Percentiles rank a stretch among this genome's conserved stretches.
phyloP scores from a whole-genome alignment of 2,888 invertebrate genomes.

The Dynastes grantii region DNA sequence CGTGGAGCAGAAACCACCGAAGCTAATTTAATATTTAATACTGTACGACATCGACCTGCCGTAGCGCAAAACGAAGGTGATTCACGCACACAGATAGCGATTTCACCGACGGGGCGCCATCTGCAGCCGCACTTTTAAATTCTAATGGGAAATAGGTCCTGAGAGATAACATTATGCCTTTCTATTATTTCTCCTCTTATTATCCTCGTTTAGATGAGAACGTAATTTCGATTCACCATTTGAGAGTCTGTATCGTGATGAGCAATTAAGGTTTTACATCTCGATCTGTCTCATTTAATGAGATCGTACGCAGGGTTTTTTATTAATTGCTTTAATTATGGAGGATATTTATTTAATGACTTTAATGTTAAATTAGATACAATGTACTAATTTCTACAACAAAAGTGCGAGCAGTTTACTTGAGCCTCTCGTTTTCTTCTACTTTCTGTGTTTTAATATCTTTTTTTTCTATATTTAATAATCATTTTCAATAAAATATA shows the following conservation, averaged over 20 bases:
- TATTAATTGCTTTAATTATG: background rate
- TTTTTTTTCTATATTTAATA: too few relatives aligned
- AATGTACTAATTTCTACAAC: too few relatives aligned
- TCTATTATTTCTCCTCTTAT: slow-evolving; percentile 35
- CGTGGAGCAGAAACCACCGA: slow-evolving; percentile 31
- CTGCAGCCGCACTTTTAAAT: slow-evolving; percentile 32
- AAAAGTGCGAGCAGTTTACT: too few relatives aligned
- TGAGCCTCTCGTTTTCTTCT: too few relatives aligned
- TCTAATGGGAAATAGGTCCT: slow-evolving; percentile 37
- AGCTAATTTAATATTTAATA: slow-evolving; percentile 39
- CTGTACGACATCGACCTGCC: slow-evolving; percentile 19
- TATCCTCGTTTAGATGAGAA: slow-evolving; percentile 36
- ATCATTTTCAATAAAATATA: too few relatives aligned
- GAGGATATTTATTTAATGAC: too few relatives aligned
- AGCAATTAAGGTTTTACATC: slow-evolving; percentile 39
- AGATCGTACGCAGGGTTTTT: background rate
- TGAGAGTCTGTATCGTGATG: slow-evolving; percentile 23
- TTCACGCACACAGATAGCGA: slow-evolving; percentile 36
- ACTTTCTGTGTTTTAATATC: too few relatives aligned
- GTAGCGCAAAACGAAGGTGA: slow-evolving; percentile 21
- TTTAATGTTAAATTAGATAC: too few relatives aligned
- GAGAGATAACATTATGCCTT: slow-evolving; percentile 33
- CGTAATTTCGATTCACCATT: slow-evolving; percentile 38
- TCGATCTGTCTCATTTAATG: slow-evolving; percentile 30
- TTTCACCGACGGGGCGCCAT: slow-evolving; percentile 35